Evolutionary conservation across 1,140 invertebrate genomes (phyloP).

Genomic region (Nautilus pompilius): DNA sequence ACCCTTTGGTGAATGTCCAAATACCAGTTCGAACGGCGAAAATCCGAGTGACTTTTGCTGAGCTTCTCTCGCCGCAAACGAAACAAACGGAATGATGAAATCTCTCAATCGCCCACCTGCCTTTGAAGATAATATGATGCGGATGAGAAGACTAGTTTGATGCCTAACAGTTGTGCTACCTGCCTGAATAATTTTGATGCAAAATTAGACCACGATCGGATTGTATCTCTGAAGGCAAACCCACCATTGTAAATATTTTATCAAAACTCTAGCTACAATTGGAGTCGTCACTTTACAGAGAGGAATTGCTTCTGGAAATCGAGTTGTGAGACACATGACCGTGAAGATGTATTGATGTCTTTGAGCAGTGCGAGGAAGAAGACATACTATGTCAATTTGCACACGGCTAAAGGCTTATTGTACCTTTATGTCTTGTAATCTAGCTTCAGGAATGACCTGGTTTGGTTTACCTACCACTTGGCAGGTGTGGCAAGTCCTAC

Average conservation of each 20-base stretch:
- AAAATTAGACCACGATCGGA: constrained; percentile 9
- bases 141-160: background rate
- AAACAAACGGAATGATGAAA: constrained; percentile 13
- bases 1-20: constrained; percentile 17
- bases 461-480: constrained; percentile 9
- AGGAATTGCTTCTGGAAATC: constrained; percentile 10
- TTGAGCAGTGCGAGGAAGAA: background rate
- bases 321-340: background rate
- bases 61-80: too few relatives aligned
- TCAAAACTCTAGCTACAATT: background rate
- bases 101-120: constrained; percentile 3
- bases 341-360: constrained; percentile 9
- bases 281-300: background rate
- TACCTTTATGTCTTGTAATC: background rate
- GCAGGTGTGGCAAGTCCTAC: constrained; percentile 6
- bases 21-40: constrained; percentile 21
- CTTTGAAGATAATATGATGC: constrained; percentile 2
- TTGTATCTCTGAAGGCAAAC: background rate
- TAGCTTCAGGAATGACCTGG: background rate
- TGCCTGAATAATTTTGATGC: constrained; percentile 4
- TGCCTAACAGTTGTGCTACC: background rate
- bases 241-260: constrained; percentile 1
- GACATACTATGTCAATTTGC: constrained; percentile 1
- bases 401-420: constrained; percentile 6
- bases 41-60: constrained; percentile 16